A percentile compares a stretch with the other conserved stretches of the same genome.
phyloP scores from a whole-genome alignment of 2,797 vertebrate species.

The Pelobates cultripes region DNA sequence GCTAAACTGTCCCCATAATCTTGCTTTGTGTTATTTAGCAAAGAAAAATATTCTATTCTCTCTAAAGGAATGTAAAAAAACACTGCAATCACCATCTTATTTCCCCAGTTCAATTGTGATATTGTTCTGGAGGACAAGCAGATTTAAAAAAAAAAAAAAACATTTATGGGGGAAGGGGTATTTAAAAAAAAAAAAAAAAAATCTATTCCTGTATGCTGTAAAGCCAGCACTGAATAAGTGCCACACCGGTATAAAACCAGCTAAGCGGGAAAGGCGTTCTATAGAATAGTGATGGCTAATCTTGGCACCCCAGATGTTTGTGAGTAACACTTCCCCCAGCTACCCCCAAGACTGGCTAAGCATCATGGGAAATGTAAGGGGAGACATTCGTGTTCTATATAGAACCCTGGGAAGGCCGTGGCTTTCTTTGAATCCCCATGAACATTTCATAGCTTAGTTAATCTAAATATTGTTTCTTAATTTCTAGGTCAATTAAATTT shows the following conservation, averaged over 20 bases:
- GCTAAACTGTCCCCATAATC: slow-evolving; percentile 73
- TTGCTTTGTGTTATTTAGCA: slow-evolving; percentile 44
- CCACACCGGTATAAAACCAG: too few species aligned
- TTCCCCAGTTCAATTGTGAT: slow-evolving; percentile 17
- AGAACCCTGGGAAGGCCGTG: too few species aligned
- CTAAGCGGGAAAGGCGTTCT: slow-evolving; percentile 29
- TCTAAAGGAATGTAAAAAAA: slow-evolving; percentile 54
- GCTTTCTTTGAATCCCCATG: too few species aligned
- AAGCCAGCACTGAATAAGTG: slow-evolving; percentile 14
- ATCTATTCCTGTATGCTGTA: slow-evolving; percentile 28
- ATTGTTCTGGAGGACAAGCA: slow-evolving; percentile 24
- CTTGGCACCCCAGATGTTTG: too few species aligned
- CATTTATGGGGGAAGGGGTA: neutral
- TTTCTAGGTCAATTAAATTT: slow-evolving; percentile 99
- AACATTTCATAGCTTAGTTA: slow-evolving; percentile 83
- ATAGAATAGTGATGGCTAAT: slow-evolving; percentile 54
- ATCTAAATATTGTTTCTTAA: slow-evolving; percentile 93
- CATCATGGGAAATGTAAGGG: slow-evolving; percentile 63
- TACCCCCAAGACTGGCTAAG: neutral
- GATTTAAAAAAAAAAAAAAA: neutral
- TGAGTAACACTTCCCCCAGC: too few species aligned
- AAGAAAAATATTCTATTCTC: slow-evolving; percentile 62
- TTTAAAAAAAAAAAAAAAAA: neutral
- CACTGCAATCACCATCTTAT: slow-evolving; percentile 24
- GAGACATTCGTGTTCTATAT: too few species aligned